Percentiles rank a stretch among this genome's conserved stretches.
phyloP scores from a whole-genome alignment of 2,797 vertebrate genomes.

The Chanos chanos region DNA sequence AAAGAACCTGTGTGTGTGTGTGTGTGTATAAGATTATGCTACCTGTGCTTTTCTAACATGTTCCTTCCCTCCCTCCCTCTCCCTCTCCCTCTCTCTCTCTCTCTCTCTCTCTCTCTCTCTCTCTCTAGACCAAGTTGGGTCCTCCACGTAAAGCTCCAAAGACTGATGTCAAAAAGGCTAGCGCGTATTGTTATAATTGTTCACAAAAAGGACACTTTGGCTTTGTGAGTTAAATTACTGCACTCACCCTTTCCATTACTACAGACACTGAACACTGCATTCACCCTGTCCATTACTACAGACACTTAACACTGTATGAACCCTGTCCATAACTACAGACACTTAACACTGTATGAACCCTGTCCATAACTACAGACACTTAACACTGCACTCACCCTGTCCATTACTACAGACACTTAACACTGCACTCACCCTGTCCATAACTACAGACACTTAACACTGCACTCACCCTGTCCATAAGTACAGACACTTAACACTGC shows the following conservation, averaged over 20 bases:
- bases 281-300: neutral
- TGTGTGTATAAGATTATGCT: neutral
- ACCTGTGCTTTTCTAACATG: slow-evolving; percentile 34
- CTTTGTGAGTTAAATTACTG: slow-evolving; percentile 67
- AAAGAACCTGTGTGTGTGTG: neutral
- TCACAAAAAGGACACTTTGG: slow-evolving; percentile 70
- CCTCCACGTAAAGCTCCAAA: slow-evolving; percentile 28
- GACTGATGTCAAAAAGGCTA: slow-evolving; percentile 19
- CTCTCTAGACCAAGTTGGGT: slow-evolving; percentile 55
- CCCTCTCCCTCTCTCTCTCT: neutral
- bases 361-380: neutral
- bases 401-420: neutral
- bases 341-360: neutral
- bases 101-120: neutral
- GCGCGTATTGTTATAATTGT: slow-evolving; percentile 76
- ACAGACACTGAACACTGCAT: neutral
- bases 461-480: too few relatives aligned
- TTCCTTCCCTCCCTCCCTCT: slow-evolving; percentile 2
- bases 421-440: neutral
- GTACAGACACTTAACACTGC: neutral
- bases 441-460: too few relatives aligned
- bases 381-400: too few relatives aligned
- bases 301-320: too few relatives aligned
- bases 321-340: neutral
- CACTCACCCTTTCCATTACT: too few relatives aligned